Evolutionary conservation across 1,140 invertebrate genomes (phyloP), one percentile per base, ranked within the genome.

Genomic region (Megathymus violae): DNA sequence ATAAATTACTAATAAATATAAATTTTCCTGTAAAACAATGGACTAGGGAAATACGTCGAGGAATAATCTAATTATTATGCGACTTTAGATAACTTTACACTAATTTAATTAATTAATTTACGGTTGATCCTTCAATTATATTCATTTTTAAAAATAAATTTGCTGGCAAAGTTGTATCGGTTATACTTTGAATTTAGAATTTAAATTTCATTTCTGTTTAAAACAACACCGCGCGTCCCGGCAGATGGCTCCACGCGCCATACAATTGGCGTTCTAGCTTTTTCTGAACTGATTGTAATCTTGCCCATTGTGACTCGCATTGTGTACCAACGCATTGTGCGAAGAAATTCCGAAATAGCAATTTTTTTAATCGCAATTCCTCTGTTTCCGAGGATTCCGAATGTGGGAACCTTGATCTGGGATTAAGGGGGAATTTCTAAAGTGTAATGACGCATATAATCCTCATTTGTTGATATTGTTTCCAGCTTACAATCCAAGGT

Each of bases 261-360:
- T 80, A 77, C 86, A 78, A 87, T 85, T 86, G 82, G 64, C 78
- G 76, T 71, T 69, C 61, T 69, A 68, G 46, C 22, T 71, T 82
- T 85, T 87, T 85, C 83, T 80, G 64, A 78, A 78, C 76, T 76
- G 83, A 88, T 88, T 85, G 79, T 82, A 76, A 88, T 88, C 83
- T 66, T 52, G 15, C 46, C 73, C 67, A 83, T 85, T 85, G 79
- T 82, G 74, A 59, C 64, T 63, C 59, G 72, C 71, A 77, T 87
- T 83, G 81, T 83, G 61, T 54, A 51, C 67, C 51, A 40, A 36
- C 67, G 71, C 75, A 85, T 85, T 85, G 83, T 88, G 64, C 56
- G 67, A 69, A 64, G 64, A 74, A 76, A 75, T 83, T 79, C 82
- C 70, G 60, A 82, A 74, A 79, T 79, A 76, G 69, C 70, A 19